Evolutionary conservation across 1,140 invertebrate species (phyloP), one percentile per base, ranked within the genome.

Genomic region (Cotesia typhae): DNA sequence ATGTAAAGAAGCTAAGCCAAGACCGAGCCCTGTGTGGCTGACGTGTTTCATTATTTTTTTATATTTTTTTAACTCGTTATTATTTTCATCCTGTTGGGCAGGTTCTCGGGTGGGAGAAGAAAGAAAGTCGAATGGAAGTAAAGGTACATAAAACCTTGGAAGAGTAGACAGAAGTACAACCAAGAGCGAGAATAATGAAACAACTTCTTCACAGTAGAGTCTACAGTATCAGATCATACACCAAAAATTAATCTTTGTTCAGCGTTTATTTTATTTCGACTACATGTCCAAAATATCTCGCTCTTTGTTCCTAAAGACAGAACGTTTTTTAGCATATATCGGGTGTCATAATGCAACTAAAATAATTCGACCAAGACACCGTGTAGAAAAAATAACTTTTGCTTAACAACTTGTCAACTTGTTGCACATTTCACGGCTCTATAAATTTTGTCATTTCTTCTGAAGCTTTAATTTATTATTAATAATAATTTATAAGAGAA

Each of bases 21-120:
- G 17, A 35, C 9, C 17, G 59, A 61, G 28, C 28, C 59, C 59
- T 61, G 59, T 9, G 41, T 61, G 59, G 59, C 28, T 28, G 36
- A 64, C 61, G 14, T 36, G 17, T 52, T 20, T 28, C 4, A 17
- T 7, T 14, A 41, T 65, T 4, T 14, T 14, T 66, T 66, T 28
- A 51, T 52, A 51, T 66, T 35, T 35, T 37, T 51, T n/a, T 51
- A 51, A 4, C 51, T 10, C 53, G 37, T 57, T 38, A 69, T 69
- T 59, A 60, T 69, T 69, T 69, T 69, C 37, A 69, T 69, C 67
- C 67, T 69, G 67, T 60, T 59, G 67, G 17, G 36, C 67, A 69
- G 38, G 53, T 69, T 69, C n/a, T n/a, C 3, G 9, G 36, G 41
- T 6, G 64, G n/a, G 35, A n/a, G 14, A 57, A 59, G 14, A 69